phyloP scores from a whole-genome alignment of 2,113 vertebrate species.

The Pseudopodoces humilis region DNA sequence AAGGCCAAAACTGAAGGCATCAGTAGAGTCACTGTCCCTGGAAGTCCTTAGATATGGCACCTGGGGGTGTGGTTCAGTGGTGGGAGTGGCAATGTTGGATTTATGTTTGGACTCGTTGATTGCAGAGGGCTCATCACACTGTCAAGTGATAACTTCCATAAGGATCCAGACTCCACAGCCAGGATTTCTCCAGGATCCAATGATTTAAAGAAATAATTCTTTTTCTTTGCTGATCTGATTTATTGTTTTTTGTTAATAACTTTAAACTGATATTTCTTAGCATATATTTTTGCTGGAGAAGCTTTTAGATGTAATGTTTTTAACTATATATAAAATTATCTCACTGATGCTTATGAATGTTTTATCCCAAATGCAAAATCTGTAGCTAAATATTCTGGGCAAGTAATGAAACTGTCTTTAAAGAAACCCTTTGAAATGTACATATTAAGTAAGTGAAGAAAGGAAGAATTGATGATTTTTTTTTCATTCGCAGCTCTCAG shows the following conservation, averaged over 20 bases:
- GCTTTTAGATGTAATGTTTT: neutral
- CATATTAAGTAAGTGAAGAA: neutral
- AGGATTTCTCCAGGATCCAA: neutral
- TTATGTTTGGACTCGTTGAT: rapidly evolving
- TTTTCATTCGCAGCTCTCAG: neutral
- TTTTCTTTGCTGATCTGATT: neutral
- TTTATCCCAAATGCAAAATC: constrained; percentile 2
- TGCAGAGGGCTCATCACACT: neutral
- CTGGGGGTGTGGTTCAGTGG: neutral
- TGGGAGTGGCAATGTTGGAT: neutral
- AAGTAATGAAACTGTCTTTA: neutral
- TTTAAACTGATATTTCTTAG: neutral
- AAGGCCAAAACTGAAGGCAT: no score
- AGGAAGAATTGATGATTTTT: neutral
- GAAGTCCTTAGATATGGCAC: neutral
- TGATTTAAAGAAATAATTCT: rapidly evolving
- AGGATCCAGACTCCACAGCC: neutral
- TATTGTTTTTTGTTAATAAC: neutral
- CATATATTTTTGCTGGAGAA: neutral
- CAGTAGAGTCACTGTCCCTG: neutral
- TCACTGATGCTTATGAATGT: neutral
- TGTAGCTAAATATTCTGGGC: constrained; percentile 1
- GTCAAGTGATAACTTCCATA: neutral
- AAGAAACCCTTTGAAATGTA: neutral
- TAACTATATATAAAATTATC: neutral